Evolutionary conservation across 2,888 invertebrate species (phyloP).

Genomic region (Geophilus truncorum): DNA sequence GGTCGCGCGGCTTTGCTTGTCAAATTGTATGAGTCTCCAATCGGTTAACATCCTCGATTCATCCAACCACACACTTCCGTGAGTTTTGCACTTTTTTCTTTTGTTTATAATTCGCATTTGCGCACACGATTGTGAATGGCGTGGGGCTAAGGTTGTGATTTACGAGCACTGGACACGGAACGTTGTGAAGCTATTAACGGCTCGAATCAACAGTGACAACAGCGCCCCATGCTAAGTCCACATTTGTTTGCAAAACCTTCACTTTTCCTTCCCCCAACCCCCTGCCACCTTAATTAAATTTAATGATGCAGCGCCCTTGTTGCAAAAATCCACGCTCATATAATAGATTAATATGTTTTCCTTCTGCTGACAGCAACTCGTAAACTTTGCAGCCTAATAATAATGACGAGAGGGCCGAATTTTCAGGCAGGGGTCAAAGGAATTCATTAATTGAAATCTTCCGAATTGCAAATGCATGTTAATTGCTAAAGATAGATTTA

Average conservation of each 20-base stretch:
- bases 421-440: not conserved
- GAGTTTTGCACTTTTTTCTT: not conserved
- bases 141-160: not conserved
- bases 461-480: not conserved
- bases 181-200: not conserved
- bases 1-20: not conserved
- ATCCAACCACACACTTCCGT: not conserved
- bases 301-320: slow-evolving; percentile 12
- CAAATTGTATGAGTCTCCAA: not conserved
- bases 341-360: slow-evolving; percentile 14
- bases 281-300: slow-evolving; percentile 12
- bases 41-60: not conserved
- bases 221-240: slow-evolving; percentile 16
- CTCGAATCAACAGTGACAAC: slow-evolving; percentile 6
- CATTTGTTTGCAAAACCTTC: slow-evolving; percentile 16
- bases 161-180: not conserved
- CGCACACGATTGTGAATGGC: not conserved
- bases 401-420: not conserved
- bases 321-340: slow-evolving; percentile 5
- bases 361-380: not conserved
- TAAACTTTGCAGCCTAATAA: not conserved
- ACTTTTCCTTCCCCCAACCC: not conserved
- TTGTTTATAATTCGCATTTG: not conserved
- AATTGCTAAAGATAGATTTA: not conserved
- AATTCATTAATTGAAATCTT: slow-evolving; percentile 18